Evolutionary conservation across 2,888 invertebrate species (phyloP).

Genomic region (Rhagium mordax): DNA sequence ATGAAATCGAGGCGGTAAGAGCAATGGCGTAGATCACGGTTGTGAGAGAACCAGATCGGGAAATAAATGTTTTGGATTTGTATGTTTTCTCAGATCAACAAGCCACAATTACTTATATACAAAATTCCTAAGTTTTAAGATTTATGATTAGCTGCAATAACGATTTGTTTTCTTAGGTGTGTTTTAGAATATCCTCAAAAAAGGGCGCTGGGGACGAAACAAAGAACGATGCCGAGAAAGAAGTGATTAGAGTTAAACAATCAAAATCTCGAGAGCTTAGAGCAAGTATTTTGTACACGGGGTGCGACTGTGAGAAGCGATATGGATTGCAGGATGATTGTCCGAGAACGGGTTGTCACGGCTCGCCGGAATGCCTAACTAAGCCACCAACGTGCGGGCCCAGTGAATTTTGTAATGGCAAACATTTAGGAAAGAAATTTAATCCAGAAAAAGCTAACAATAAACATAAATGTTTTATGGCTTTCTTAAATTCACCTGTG

Average conservation of each 20-base stretch:
- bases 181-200: constrained; percentile 50
- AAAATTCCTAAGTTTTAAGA: too few species aligned
- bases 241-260: constrained; percentile 41
- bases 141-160: too few species aligned
- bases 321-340: constrained; percentile 77
- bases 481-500: constrained; percentile 50
- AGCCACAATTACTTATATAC: too few species aligned
- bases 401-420: constrained; percentile 64
- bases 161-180: constrained; percentile 51
- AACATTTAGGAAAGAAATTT: constrained; percentile 61
- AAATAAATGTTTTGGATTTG: too few species aligned
- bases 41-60: too few species aligned
- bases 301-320: constrained; percentile 75
- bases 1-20: too few species aligned
- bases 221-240: constrained; percentile 24
- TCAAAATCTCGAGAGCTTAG: constrained; percentile 74
- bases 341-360: constrained; percentile 72
- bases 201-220: constrained; percentile 15
- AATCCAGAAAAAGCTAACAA: neutral
- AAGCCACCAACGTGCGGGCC: constrained; percentile 73
- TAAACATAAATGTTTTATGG: constrained; percentile 56
- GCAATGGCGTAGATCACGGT: too few species aligned
- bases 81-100: too few species aligned
- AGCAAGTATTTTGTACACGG: constrained; percentile 71
- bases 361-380: constrained; percentile 70